These are phyloP conservation scores for Himalopsyche anomala DNA, from an alignment of 2,888 invertebrate species.

Conservation along the genomic window DNA sequence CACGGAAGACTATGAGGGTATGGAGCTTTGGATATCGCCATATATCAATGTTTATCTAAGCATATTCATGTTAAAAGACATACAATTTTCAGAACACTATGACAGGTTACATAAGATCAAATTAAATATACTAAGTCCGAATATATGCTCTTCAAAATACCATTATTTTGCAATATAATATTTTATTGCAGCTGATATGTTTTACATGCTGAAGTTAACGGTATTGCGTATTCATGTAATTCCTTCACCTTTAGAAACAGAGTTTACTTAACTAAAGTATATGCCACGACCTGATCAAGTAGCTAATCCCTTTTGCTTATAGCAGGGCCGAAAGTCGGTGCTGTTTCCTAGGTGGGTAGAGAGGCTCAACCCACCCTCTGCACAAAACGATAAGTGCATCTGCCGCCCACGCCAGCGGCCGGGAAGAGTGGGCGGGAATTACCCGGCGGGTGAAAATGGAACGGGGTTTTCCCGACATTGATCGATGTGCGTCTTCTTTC, in stretches of 20 bases:
- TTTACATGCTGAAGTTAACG: too few species aligned
- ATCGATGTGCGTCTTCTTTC: slow-evolving; percentile 82
- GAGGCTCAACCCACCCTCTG: slow-evolving; percentile 63
- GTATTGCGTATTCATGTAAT: too few species aligned
- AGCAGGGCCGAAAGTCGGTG: slow-evolving; percentile 30
- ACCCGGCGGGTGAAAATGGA: slow-evolving; percentile 31
- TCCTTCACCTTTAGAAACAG: neutral
- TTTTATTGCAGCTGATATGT: too few species aligned
- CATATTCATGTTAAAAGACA: too few species aligned
- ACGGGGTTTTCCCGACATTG: slow-evolving; percentile 73
- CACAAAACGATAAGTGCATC: slow-evolving; percentile 67
- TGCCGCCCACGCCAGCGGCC: slow-evolving; percentile 67
- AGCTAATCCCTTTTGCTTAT: slow-evolving; percentile 37
- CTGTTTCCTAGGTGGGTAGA: slow-evolving; percentile 60
- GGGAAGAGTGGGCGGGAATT: slow-evolving; percentile 60
- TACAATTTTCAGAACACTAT: too few species aligned
- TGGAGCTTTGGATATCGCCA: too few species aligned
- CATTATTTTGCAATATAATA: too few species aligned
- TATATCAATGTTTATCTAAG: too few species aligned
- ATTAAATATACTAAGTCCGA: too few species aligned
- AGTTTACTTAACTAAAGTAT: neutral
- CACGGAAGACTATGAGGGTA: too few species aligned
- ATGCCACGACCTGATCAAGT: slow-evolving; percentile 14
- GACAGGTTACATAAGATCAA: too few species aligned
- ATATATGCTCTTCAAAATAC: too few species aligned